Evolutionary conservation across 2,888 invertebrate genomes (phyloP).

Genomic region (Nomada ruficornis): DNA sequence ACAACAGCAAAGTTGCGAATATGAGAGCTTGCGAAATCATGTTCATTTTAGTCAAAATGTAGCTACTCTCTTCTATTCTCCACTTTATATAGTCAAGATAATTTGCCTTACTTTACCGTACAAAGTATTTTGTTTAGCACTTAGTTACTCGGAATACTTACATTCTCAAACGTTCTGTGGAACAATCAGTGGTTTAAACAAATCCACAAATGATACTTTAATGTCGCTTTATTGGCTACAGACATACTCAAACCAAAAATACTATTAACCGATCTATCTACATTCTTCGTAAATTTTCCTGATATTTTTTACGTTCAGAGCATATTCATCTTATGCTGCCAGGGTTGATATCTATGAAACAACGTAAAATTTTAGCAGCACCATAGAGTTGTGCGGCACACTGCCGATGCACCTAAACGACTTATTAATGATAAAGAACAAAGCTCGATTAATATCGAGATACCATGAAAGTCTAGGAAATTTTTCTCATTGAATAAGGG

Average conservation of each 20-base stretch:
- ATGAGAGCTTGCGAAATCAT: no score
- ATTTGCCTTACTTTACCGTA: not conserved
- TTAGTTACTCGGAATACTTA: not conserved
- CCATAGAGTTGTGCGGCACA: constrained; percentile 57
- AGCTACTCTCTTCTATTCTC: no score
- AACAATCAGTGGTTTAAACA: constrained; percentile 1
- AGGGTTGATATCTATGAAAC: constrained; percentile 54
- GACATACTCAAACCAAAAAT: constrained; percentile 64
- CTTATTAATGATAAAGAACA: constrained; percentile 62
- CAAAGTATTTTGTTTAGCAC: not conserved
- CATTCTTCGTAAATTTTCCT: constrained; percentile 37
- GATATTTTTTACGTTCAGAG: constrained; percentile 32
- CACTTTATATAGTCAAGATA: no score
- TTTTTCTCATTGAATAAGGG: constrained; percentile 23
- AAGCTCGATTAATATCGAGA: constrained; percentile 59
- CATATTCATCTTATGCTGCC: constrained; percentile 26
- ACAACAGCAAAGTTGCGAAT: no score
- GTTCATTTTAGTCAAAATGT: no score
- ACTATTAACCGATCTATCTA: constrained; percentile 54
- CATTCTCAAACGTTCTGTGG: not conserved
- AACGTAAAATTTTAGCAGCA: constrained; percentile 68
- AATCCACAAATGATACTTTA: constrained; percentile 39
- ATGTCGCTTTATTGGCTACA: constrained; percentile 70
- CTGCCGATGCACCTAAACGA: constrained; percentile 37
- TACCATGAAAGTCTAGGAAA: constrained; percentile 41